These are phyloP conservation scores for Cataglyphis altisquamis DNA, from an alignment of 2,888 invertebrate species.

Conservation along the genomic window DNA sequence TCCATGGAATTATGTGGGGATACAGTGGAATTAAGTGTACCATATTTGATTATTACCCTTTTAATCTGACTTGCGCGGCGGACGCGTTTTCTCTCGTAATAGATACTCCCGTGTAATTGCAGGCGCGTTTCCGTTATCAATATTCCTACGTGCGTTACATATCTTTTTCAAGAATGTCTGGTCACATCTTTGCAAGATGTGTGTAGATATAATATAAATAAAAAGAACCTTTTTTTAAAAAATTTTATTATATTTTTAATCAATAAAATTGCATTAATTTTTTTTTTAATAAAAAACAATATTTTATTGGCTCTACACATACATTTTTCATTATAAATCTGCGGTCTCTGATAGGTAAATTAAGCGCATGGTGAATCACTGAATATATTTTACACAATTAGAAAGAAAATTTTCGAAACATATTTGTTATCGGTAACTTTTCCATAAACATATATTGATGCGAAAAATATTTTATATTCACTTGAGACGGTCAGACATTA, in stretches of 20 bases:
- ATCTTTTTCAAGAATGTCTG: background rate
- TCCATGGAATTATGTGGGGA: slow-evolving; percentile 81
- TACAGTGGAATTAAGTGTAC: slow-evolving; percentile 81
- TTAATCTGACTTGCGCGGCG: slow-evolving; percentile 79
- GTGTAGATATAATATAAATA: background rate
- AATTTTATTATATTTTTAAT: too few relatives aligned
- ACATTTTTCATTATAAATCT: too few relatives aligned
- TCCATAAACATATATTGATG: background rate
- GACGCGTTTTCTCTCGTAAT: slow-evolving; percentile 52
- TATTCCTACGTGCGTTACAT: background rate
- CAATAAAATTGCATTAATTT: too few relatives aligned
- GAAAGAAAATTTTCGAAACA: background rate
- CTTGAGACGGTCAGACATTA: background rate
- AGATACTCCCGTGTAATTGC: slow-evolving; percentile 37
- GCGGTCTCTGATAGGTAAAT: too few relatives aligned
- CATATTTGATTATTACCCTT: slow-evolving; percentile 86
- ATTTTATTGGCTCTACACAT: too few relatives aligned
- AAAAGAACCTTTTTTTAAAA: too few relatives aligned
- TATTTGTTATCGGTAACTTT: background rate
- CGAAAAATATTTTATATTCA: slow-evolving; percentile 24
- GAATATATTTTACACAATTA: background rate
- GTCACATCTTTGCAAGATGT: background rate
- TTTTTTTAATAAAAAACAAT: too few relatives aligned
- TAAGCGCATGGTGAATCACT: too few relatives aligned
- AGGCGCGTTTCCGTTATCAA: slow-evolving; percentile 12